phyloP scores from a whole-genome alignment of 2,888 invertebrate genomes.

The Limnephilus marmoratus region DNA sequence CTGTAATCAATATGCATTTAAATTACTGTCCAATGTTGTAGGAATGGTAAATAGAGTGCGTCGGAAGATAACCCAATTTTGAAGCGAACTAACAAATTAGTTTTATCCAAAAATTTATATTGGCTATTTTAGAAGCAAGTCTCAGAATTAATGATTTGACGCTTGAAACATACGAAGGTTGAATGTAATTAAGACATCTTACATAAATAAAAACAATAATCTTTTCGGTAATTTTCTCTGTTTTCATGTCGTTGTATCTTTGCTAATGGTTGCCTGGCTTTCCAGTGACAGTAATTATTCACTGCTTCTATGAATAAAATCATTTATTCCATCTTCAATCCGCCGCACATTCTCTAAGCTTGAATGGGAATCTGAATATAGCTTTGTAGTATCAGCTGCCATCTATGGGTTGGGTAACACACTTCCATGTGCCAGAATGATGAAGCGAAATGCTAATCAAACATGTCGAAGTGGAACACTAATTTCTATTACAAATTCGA shows the following conservation, averaged over 20 bases:
- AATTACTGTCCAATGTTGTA: no score
- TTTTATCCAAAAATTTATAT: no score
- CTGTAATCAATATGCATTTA: no score
- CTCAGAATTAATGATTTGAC: not conserved
- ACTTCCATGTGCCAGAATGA: conserved; percentile 16
- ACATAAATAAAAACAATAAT: not conserved
- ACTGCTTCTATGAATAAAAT: not conserved
- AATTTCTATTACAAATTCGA: not conserved
- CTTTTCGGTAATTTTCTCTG: not conserved
- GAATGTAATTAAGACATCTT: not conserved
- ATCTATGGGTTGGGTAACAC: conserved; percentile 4
- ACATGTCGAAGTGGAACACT: conserved; percentile 6
- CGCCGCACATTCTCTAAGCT: not conserved
- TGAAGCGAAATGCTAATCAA: not conserved
- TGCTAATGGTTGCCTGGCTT: not conserved
- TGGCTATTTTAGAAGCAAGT: no score
- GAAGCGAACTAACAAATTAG: no score
- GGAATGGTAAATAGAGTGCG: no score
- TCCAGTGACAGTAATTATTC: not conserved
- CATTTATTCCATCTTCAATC: not conserved
- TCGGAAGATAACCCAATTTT: no score
- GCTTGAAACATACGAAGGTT: not conserved
- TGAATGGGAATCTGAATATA: not conserved
- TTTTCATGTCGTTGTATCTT: not conserved
- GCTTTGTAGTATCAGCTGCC: not conserved